Evolutionary conservation across 2,113 vertebrate species (phyloP).

Genomic region (Panurus biarmicus): DNA sequence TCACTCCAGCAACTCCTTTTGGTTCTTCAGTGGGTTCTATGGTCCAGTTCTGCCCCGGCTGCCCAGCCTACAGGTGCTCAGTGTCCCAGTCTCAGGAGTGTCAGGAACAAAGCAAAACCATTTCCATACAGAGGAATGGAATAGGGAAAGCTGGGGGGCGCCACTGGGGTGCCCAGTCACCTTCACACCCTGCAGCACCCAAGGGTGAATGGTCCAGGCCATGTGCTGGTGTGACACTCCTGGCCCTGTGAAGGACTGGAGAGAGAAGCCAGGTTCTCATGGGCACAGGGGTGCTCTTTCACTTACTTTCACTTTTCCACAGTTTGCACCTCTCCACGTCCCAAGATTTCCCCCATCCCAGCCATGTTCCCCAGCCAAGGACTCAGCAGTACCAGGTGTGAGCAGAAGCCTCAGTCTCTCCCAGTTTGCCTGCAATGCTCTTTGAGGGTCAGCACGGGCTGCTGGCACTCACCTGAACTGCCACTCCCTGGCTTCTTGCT

Average conservation of each 20-base stretch:
- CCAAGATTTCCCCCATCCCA: not conserved
- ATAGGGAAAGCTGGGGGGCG: not conserved
- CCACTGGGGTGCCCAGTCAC: not conserved
- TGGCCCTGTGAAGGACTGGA: not conserved
- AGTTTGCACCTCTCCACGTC: not conserved
- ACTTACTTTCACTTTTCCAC: not conserved
- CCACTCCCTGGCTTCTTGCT: constrained; percentile 59
- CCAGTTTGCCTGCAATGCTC: not conserved
- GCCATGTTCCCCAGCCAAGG: not conserved
- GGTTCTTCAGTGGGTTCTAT: not conserved
- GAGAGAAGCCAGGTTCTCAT: not conserved
- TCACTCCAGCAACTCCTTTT: not conserved
- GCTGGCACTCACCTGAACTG: constrained; percentile 67
- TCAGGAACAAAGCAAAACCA: not conserved
- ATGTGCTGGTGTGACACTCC: not conserved
- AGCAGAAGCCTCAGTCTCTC: not conserved
- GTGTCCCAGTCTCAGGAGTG: not conserved
- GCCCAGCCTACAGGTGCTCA: not conserved
- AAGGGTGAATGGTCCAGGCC: fast-evolving
- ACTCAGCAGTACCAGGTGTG: not conserved
- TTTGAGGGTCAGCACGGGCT: not conserved
- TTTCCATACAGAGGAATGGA: not conserved
- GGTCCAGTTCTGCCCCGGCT: not conserved
- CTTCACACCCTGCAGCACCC: fast-evolving
- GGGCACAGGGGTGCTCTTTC: fast-evolving